Base-by-base conservation (phyloP, 2,113 vertebrate species). In the Poeciliopsis retropinna region DNA sequence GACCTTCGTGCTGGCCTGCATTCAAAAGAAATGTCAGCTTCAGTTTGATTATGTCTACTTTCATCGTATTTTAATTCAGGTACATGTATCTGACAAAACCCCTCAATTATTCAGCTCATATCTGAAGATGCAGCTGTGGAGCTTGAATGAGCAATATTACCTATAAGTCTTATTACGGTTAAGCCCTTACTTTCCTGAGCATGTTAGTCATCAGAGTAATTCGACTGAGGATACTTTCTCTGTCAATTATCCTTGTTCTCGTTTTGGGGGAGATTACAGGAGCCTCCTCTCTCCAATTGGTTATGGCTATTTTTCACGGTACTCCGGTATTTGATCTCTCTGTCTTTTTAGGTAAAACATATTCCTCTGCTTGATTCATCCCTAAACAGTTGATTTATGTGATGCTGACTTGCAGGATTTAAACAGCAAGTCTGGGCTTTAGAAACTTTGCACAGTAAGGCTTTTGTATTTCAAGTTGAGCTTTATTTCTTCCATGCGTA, bases 91-190 rank as follows among this genome's bases (percentile, higher is more conserved):
- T 79, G 73, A 71, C 77, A 85, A 51, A 34, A 44, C 25, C 67
- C 71, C 3, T 2, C 75, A 85, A 72, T 90, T 83, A 89, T 86
- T 75, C 70, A 60, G 68, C 71, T 84, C 72, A 80, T 75, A 70
- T 79, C 81, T 68, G 76, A 73, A 66, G 79, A 84, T 85, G 82
- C 75, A 81, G 84, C 72, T 88, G 80, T 80, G 64, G 60, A 76
- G 66, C 67, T 44, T 66, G 70, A 79, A 80, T 86, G 82, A 88
- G 85, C 76, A 67, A 78, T 72, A 89, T 79, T 85, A 85, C 73
- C 78, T 62, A 3, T 87, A 86, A 91, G 84, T 75, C 80, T 80
- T 61, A 76, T 81, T 85, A 85, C 77, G 81, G 73, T 80, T 82
- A 85, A 88, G 66, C 76, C 70, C 76, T 84, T 72, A 81, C 84